Conservation (phyloP, 2,113 vertebrate species). For the Oryctolagus cuniculus region mOryCun1.1 NC_091445.1:79427001-79427500, state of each 20-base stretch:
- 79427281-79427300: background rate
- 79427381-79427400: background rate
- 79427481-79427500: background rate
- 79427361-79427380: background rate
- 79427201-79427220: background rate
- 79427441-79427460: slow-evolving; percentile 4
- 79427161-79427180: slow-evolving; percentile 16
- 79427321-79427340: background rate
- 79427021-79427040: background rate
- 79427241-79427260: background rate
- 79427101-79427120: background rate
- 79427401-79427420: slow-evolving; percentile 19
- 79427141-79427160: background rate
- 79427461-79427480: background rate
- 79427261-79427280: background rate
- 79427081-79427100: background rate
- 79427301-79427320: background rate
- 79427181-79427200: background rate
- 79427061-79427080: background rate
- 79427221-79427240: background rate
- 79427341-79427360: background rate
- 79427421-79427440: background rate
- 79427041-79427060: slow-evolving; percentile 23
- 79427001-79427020: too few species aligned
- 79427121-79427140: slow-evolving; percentile 24